Evolutionary conservation across 2,888 invertebrate genomes (phyloP), one percentile per base, ranked within the genome.

Genomic region (Cantharis rustica): DNA sequence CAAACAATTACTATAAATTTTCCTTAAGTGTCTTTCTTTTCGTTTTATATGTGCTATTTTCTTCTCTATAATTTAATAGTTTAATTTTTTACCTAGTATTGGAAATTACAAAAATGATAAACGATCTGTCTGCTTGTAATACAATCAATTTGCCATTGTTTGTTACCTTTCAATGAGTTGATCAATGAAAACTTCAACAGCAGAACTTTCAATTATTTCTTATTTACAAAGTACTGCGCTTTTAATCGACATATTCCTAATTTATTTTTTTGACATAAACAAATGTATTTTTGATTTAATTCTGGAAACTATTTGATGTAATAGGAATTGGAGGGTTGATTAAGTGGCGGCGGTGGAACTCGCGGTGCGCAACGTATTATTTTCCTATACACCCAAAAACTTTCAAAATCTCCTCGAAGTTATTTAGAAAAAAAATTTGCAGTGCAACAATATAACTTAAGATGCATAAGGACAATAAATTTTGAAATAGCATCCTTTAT

Each of bases 401-500:
- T 26, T 26, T 5, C 20, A 23, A 7, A 0, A 23, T 7, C 23
- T 23, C 23, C 10, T 10, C 11, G 31, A 31, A 31, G 3, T 11
- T 31, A 11, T 31, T 31, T 13, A 31, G 11, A n/a, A 31, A 13
- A 47, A 47, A n/a, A n/a, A 1, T n/a, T 47, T n/a, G 0, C 47
- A 5, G 47, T 47, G n/a, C 47, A 47, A 47, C 47, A 47, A 47
- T 15, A 20, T 66, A 20, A 23, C 61, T 76, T 68, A 70, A 70
- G 70, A 76, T 68, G 76, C 68, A 69, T 20, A 71, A 77, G 76
- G 68, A 77, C 76, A 73, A 77, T 77, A 77, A 77, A 77, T 77
- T 47, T 77, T 47, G 73, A 61, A 76, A 73, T 68, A 70, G 73
- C 72, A 71, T 63, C 76, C 80, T 81, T 82, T 83, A 83, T 82